Evolutionary conservation across 2,888 invertebrate species (phyloP).

Genomic region (Microplitis manilae): DNA sequence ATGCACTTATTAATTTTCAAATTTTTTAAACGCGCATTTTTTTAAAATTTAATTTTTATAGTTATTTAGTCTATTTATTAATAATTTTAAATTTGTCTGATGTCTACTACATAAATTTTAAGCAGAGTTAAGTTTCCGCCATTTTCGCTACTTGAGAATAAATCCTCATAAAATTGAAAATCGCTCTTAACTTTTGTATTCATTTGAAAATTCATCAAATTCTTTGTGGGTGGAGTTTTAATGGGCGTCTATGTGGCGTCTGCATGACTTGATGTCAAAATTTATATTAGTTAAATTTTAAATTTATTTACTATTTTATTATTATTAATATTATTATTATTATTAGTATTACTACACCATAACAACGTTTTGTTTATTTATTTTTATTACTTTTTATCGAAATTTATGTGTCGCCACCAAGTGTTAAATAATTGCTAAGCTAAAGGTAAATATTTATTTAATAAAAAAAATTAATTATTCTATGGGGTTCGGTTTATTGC

Average conservation of each 20-base stretch:
- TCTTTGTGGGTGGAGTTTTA: slow-evolving; percentile 1
- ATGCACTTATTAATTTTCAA: no score
- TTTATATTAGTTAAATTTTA: not conserved
- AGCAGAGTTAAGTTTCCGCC: no score
- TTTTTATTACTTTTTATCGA: not conserved
- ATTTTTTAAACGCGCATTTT: no score
- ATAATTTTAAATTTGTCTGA: no score
- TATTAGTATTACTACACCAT: not conserved
- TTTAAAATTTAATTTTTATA: no score
- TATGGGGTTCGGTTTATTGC: no score
- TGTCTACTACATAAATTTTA: no score
- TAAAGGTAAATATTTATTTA: not conserved
- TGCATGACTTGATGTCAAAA: not conserved
- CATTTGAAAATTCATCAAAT: not conserved
- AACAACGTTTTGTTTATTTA: not conserved
- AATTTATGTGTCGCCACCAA: not conserved
- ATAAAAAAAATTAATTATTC: not conserved
- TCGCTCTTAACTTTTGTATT: not conserved
- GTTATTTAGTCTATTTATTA: no score
- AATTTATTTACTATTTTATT: not conserved
- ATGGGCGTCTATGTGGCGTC: slow-evolving; percentile 1
- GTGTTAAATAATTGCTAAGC: not conserved
- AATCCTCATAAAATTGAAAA: not conserved
- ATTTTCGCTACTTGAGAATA: not conserved
- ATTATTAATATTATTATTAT: not conserved